phyloP scores from a whole-genome alignment of 2,113 vertebrate species.

The Plotosus lineatus region DNA sequence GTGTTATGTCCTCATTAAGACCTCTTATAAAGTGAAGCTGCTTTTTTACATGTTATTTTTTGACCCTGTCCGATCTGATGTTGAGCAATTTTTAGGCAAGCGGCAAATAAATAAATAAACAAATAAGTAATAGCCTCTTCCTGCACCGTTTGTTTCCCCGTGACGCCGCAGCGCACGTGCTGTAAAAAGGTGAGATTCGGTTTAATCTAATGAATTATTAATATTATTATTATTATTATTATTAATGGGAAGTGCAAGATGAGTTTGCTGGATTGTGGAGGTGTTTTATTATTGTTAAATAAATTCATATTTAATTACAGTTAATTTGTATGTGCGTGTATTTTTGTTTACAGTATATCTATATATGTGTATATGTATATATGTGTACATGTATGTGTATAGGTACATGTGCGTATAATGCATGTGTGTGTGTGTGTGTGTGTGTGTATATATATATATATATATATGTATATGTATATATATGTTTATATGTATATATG shows the following conservation, averaged over 20 bases:
- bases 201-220: background rate
- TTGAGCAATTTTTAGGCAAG: background rate
- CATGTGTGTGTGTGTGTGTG: background rate
- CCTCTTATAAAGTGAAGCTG: constrained; percentile 14
- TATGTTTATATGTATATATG: too few species aligned
- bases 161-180: background rate
- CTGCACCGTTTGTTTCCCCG: background rate
- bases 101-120: background rate
- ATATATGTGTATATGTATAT: too few species aligned
- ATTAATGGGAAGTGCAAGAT: background rate
- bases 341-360: too few species aligned
- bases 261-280: too few species aligned
- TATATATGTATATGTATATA: too few species aligned
- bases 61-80: background rate
- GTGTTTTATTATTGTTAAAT: too few species aligned
- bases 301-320: too few species aligned
- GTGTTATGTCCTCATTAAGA: background rate
- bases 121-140: background rate
- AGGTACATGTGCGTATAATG: too few species aligned
- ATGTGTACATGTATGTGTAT: too few species aligned
- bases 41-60: background rate
- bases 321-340: too few species aligned
- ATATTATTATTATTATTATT: too few species aligned
- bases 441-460: too few species aligned
- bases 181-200: constrained; percentile 4